Conservation (phyloP, 1,140 invertebrate genomes). For the Drosophila nikananu region DNA sequence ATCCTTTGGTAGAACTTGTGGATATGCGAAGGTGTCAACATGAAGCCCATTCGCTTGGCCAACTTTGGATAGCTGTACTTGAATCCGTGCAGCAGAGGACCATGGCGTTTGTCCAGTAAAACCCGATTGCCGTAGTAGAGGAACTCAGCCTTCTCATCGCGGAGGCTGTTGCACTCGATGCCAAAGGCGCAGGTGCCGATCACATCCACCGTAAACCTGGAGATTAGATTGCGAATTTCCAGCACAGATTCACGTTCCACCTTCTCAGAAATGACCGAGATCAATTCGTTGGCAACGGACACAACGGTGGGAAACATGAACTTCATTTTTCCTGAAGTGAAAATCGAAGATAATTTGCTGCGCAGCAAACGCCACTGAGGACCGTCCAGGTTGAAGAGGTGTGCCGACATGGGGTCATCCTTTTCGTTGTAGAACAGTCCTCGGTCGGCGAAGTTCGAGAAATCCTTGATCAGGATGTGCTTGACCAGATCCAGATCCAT, state of each 20-base stretch:
- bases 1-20: conserved; percentile 1
- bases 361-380: neutral
- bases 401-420: neutral
- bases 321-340: neutral
- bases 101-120: neutral
- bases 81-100: conserved; percentile 2
- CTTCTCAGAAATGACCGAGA: neutral
- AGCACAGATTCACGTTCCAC: conserved; percentile 77
- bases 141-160: neutral
- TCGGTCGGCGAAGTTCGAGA: neutral
- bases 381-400: neutral
- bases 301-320: neutral
- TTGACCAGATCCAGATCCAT: neutral
- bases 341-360: neutral
- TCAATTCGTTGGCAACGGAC: neutral
- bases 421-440: neutral
- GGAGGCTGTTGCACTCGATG: neutral
- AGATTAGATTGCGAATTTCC: conserved; percentile 68
- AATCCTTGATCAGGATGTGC: neutral
- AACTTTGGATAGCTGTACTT: neutral
- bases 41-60: neutral
- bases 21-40: neutral
- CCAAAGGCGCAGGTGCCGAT: conserved; percentile 86
- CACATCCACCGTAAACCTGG: conserved; percentile 75
- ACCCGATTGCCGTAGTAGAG: neutral